Conservation (phyloP, 1,140 invertebrate genomes). For the Drosophila insularis region DNA sequence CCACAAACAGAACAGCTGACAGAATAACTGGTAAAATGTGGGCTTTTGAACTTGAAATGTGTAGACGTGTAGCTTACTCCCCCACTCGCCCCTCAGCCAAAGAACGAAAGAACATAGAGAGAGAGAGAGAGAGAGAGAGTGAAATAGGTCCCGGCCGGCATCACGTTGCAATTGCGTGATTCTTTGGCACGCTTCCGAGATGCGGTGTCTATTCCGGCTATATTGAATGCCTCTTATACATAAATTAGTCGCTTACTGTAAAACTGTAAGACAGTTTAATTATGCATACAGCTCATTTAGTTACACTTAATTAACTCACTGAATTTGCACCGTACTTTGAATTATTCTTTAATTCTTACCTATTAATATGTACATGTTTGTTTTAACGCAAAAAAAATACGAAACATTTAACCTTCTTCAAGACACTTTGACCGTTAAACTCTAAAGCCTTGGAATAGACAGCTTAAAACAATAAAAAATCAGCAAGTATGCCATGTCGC, state of each 20-base stretch:
- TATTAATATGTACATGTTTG: constrained; percentile 12
- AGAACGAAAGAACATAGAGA: constrained; percentile 22
- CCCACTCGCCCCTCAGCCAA: not conserved
- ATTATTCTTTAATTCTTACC: not conserved
- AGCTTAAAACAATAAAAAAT: constrained; percentile 5
- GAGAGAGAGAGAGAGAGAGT: not conserved
- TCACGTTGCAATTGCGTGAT: constrained; percentile 67
- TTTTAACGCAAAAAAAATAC: not conserved
- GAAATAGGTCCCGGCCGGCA: constrained; percentile 24
- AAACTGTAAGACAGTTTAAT: not conserved
- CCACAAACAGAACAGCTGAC: not conserved
- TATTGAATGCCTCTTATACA: not conserved
- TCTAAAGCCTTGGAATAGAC: constrained; percentile 51
- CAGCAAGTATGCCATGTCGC: not conserved
- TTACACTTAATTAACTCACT: not conserved
- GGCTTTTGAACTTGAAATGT: constrained; percentile 44
- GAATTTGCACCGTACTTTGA: not conserved
- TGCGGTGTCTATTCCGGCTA: not conserved
- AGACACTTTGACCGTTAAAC: constrained; percentile 50
- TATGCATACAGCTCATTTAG: not conserved
- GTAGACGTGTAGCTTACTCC: constrained; percentile 7
- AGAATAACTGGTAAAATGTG: constrained; percentile 1
- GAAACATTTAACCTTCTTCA: constrained; percentile 56
- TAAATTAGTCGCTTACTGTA: not conserved
- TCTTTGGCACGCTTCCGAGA: not conserved